These are phyloP conservation scores for Drosophila tristis DNA, from an alignment of 1,140 invertebrate species.

Conservation along the genomic window DNA sequence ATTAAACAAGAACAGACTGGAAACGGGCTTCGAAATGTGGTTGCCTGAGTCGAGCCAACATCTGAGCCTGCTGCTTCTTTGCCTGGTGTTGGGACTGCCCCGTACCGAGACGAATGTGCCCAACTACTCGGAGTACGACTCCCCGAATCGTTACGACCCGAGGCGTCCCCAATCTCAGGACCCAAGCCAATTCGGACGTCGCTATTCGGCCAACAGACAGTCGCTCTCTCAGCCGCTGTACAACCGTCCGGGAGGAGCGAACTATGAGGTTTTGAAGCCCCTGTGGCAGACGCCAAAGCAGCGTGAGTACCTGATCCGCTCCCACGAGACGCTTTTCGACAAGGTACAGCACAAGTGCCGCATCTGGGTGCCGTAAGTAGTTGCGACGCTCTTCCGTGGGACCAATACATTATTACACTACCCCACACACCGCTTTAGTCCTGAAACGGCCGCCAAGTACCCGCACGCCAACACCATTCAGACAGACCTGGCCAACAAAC, in stretches of 20 bases:
- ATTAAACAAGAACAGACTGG: background rate
- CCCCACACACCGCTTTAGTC: slow-evolving; percentile 12
- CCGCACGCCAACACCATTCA: slow-evolving; percentile 42
- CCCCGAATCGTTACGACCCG: slow-evolving; percentile 23
- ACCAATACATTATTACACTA: too few species aligned
- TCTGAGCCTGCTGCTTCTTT: slow-evolving; percentile 16
- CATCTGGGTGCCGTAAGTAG: slow-evolving; percentile 78
- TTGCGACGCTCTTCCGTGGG: background rate
- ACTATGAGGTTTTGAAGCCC: slow-evolving; percentile 13
- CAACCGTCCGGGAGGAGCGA: slow-evolving; percentile 30
- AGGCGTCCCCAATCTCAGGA: slow-evolving; percentile 22
- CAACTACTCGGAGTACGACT: slow-evolving; percentile 48
- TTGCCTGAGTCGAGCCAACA: slow-evolving; percentile 12
- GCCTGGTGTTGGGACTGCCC: slow-evolving; percentile 15
- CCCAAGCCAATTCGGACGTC: slow-evolving; percentile 2
- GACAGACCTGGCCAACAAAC: slow-evolving; percentile 52
- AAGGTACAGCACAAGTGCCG: slow-evolving; percentile 58
- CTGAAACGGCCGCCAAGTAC: slow-evolving; percentile 62
- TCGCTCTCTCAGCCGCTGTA: slow-evolving; percentile 10
- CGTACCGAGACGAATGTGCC: slow-evolving; percentile 11
- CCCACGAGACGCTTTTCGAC: slow-evolving; percentile 39
- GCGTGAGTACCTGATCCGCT: slow-evolving; percentile 55
- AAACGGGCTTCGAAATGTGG: slow-evolving; percentile 21
- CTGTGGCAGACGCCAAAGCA: slow-evolving; percentile 12
- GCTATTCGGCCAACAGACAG: slow-evolving; percentile 26